These are phyloP conservation scores for Crossocerus cetratus DNA, from an alignment of 2,888 invertebrate genomes.

Conservation along the genomic window DNA sequence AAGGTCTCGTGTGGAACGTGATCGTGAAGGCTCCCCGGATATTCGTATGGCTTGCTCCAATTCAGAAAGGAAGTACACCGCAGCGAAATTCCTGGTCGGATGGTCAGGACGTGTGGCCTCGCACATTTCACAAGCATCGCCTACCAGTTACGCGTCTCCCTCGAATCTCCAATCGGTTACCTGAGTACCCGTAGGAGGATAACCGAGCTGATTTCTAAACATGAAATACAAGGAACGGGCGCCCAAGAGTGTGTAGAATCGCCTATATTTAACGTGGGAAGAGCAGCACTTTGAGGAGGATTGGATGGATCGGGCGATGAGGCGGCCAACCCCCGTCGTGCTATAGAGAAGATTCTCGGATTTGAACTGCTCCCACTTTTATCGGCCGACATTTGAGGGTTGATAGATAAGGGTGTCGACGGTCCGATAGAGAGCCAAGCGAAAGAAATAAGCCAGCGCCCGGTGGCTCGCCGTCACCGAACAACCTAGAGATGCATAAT, in stretches of 20 bases:
- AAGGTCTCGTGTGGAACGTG: too few relatives aligned
- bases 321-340: conserved; percentile 1
- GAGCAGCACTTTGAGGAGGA: conserved; percentile 20
- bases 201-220: not conserved
- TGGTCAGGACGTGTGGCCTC: conserved; percentile 6
- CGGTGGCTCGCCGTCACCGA: not conserved
- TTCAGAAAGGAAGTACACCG: not conserved
- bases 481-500: not conserved
- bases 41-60: too few relatives aligned
- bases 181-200: conserved; percentile 1
- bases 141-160: conserved; percentile 1
- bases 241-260: conserved; percentile 12
- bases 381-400: not conserved
- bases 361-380: conserved; percentile 18
- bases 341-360: conserved; percentile 32
- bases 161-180: conserved; percentile 13
- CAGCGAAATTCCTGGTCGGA: conserved; percentile 8
- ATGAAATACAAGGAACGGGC: conserved; percentile 23
- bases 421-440: too few relatives aligned
- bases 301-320: conserved; percentile 22
- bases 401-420: not conserved
- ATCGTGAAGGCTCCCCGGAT: too few relatives aligned
- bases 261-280: conserved; percentile 49
- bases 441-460: not conserved
- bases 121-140: conserved; percentile 15